phyloP scores from a whole-genome alignment of 53 echinoderm and acorn worm species.

The Crossaster papposus region DNA sequence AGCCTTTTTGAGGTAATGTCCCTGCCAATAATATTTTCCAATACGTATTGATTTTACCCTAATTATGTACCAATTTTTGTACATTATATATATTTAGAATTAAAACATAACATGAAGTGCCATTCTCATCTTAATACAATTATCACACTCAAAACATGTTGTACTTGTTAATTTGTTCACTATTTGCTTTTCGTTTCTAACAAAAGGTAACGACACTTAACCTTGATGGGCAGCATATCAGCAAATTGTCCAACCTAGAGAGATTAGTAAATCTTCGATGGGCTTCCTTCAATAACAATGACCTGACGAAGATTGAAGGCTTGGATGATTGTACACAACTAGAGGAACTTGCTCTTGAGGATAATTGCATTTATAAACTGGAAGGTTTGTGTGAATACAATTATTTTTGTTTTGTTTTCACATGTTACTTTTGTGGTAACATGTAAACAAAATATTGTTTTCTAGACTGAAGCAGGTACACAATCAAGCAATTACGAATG shows the following conservation, averaged over 20 bases:
- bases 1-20: too few relatives aligned
- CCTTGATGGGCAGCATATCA: slow-evolving; percentile 96
- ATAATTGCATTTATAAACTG: slow-evolving; percentile 94
- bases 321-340: slow-evolving; percentile 84
- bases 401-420: too few relatives aligned
- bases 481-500: too few relatives aligned
- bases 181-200: background rate
- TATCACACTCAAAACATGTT: background rate
- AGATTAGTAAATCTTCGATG: slow-evolving; percentile 88
- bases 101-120: too few relatives aligned
- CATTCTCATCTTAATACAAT: too few relatives aligned
- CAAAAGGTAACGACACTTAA: slow-evolving; percentile 90
- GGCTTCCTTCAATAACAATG: slow-evolving; percentile 96
- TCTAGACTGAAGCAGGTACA: too few relatives aligned
- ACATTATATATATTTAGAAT: too few relatives aligned
- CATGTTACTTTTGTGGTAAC: too few relatives aligned
- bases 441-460: too few relatives aligned
- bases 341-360: slow-evolving; percentile 92
- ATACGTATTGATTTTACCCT: too few relatives aligned
- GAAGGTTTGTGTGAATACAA: slow-evolving; percentile 76
- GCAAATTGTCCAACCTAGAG: slow-evolving; percentile 95
- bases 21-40: too few relatives aligned
- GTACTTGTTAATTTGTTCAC: background rate
- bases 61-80: too few relatives aligned
- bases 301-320: slow-evolving; percentile 97